Percentiles rank a stretch among this genome's conserved stretches.
Conservation (phyloP, 92 coral and sea anemone genomes). For the Heliopora coerulea region DNA sequence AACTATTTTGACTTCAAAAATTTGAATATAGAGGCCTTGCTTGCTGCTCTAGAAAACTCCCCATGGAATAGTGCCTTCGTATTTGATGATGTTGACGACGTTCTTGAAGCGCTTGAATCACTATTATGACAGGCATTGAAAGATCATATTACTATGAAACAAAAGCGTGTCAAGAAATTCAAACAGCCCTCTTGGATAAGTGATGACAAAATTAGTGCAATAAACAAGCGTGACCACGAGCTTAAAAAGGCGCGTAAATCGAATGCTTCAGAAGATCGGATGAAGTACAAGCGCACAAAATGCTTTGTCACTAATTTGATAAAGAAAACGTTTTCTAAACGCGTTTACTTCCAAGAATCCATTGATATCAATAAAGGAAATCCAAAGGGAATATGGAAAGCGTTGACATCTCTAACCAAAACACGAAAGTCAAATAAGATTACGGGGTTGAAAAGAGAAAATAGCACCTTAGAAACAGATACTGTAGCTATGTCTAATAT, state of each 20-base stretch:
- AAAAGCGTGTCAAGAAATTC: slow-evolving; percentile 42
- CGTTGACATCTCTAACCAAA: slow-evolving; percentile 46
- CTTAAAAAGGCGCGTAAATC: no score
- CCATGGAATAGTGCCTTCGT: slow-evolving; percentile 44
- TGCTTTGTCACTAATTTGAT: no score
- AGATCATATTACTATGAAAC: slow-evolving; percentile 27
- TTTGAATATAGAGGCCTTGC: slow-evolving; percentile 16
- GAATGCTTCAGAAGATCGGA: no score
- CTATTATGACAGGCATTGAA: slow-evolving; percentile 39
- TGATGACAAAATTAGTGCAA: slow-evolving; percentile 44
- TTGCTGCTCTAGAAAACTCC: neutral
- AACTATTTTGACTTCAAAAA: slow-evolving; percentile 44
- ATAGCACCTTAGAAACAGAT: slow-evolving; percentile 40
- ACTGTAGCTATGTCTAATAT: slow-evolving; percentile 48
- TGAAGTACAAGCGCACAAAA: no score
- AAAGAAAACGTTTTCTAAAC: no score
- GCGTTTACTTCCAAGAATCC: no score
- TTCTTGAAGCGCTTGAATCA: slow-evolving; percentile 42
- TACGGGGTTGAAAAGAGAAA: slow-evolving; percentile 38
- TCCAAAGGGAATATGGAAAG: no score
- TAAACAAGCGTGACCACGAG: no score
- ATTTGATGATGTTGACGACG: slow-evolving; percentile 39
- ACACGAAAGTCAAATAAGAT: slow-evolving; percentile 44
- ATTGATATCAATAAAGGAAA: no score
- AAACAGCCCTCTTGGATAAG: slow-evolving; percentile 43